These are phyloP conservation scores for Chrysotoxum bicinctum DNA, from an alignment of 2,888 invertebrate species.

Conservation along the genomic window DNA sequence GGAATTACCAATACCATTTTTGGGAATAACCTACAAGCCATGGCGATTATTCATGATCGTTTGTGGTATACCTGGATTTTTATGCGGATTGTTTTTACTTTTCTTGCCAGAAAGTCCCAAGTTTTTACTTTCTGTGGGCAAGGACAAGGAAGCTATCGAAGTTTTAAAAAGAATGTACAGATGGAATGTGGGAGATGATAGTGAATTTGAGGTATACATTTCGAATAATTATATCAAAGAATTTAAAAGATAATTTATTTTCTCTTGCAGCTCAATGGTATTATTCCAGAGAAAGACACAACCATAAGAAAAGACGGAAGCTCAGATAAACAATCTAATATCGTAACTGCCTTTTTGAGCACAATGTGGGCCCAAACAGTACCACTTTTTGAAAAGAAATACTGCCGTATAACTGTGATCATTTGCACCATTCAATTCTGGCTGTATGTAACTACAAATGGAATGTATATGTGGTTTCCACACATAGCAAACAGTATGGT, in stretches of 20 bases:
- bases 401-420: constrained; percentile 76
- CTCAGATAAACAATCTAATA: constrained; percentile 62
- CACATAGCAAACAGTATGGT: constrained; percentile 78
- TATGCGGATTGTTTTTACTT: constrained; percentile 75
- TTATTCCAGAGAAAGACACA: constrained; percentile 74
- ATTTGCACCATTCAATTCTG: constrained; percentile 78
- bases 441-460: constrained; percentile 77
- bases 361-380: constrained; percentile 79
- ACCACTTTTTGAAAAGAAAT: constrained; percentile 77
- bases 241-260: background rate
- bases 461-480: constrained; percentile 80
- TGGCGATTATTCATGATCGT: constrained; percentile 79
- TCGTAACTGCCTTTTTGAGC: constrained; percentile 72
- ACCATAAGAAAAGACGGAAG: constrained; percentile 31
- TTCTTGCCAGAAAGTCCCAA: constrained; percentile 79
- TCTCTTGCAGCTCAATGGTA: constrained; percentile 70
- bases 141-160: constrained; percentile 75
- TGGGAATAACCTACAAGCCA: constrained; percentile 77
- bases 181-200: constrained; percentile 75
- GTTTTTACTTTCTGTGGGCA: constrained; percentile 76
- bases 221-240: background rate
- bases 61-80: constrained; percentile 77
- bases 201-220: constrained; percentile 70
- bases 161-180: constrained; percentile 76
- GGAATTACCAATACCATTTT: constrained; percentile 74